Evolutionary conservation across 2,888 invertebrate species (phyloP).

Genomic region (Microctonus brassicae): DNA sequence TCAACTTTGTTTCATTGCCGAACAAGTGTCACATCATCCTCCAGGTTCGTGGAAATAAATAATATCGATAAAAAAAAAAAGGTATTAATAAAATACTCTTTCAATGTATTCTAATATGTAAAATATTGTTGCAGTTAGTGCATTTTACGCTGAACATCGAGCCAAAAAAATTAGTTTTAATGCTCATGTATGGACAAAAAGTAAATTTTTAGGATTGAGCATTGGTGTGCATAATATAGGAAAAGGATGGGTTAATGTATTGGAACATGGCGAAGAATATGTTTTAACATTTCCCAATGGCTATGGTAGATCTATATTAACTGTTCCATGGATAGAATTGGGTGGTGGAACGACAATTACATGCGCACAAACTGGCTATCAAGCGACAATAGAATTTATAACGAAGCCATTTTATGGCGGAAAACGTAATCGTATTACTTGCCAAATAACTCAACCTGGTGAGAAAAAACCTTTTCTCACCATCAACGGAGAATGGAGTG

Average conservation of each 20-base stretch:
- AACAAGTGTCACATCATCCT: conserved; percentile 99
- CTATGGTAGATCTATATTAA: conserved; percentile 97
- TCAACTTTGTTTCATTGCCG: conserved; percentile 94
- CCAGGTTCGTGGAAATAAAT: conserved; percentile 77
- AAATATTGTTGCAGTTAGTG: conserved; percentile 80
- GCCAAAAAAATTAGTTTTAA: conserved; percentile 91
- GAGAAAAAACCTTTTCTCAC: conserved; percentile 92
- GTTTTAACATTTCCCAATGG: conserved; percentile 97
- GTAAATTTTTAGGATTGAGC: conserved; percentile 97
- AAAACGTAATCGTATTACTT: conserved; percentile 89
- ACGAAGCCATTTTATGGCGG: conserved; percentile 99
- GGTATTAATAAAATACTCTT: not conserved
- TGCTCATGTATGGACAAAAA: conserved; percentile 99
- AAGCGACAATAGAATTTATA: conserved; percentile 93
- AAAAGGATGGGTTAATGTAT: conserved; percentile 89
- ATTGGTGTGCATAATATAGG: conserved; percentile 99
- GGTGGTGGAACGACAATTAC: conserved; percentile 92
- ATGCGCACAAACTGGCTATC: conserved; percentile 94
- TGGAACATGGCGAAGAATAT: conserved; percentile 94
- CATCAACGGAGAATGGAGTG: conserved; percentile 97
- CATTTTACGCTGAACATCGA: conserved; percentile 98
- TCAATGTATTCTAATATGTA: not conserved
- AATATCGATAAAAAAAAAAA: not conserved
- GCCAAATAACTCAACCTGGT: conserved; percentile 83
- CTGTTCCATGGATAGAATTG: conserved; percentile 98